Conservation (phyloP, 1,140 invertebrate species). For the Geopemphigus sp. region DNA sequence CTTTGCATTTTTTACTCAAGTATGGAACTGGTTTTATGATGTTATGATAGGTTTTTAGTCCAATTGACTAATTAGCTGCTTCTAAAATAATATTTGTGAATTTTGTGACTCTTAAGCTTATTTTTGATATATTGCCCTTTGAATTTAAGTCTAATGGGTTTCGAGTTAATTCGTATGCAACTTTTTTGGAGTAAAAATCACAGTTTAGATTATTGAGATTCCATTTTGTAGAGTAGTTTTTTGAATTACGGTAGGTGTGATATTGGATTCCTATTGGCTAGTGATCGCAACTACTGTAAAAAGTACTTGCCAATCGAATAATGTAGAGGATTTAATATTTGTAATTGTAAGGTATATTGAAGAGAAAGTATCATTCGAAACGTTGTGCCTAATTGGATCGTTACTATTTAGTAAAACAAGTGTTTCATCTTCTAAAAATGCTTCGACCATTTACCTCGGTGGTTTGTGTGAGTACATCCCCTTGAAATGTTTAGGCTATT, state of each 20-base stretch:
- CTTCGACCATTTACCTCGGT: background rate
- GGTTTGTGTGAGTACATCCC: background rate
- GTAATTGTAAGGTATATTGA: no score
- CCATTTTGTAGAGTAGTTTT: background rate
- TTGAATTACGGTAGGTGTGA: background rate
- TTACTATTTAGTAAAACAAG: background rate
- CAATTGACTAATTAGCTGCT: conserved; percentile 21
- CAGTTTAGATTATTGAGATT: background rate
- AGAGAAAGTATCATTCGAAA: no score
- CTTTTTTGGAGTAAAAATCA: background rate
- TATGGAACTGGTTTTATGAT: background rate
- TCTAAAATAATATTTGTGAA: conserved; percentile 11
- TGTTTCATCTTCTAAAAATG: background rate
- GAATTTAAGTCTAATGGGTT: conserved; percentile 1
- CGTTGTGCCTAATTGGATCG: no score
- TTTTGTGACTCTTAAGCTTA: background rate
- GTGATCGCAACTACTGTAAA: background rate
- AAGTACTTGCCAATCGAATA: conserved; percentile 1
- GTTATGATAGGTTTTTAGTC: no score
- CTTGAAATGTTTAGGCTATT: background rate
- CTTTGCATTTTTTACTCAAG: conserved; percentile 1
- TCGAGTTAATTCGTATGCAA: background rate
- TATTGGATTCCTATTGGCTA: background rate
- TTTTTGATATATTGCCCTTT: background rate
- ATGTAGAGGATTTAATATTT: no score